These are phyloP conservation scores for Sinotaia quadrata DNA, from an alignment of 2,888 invertebrate genomes.

Conservation along the genomic window DNA sequence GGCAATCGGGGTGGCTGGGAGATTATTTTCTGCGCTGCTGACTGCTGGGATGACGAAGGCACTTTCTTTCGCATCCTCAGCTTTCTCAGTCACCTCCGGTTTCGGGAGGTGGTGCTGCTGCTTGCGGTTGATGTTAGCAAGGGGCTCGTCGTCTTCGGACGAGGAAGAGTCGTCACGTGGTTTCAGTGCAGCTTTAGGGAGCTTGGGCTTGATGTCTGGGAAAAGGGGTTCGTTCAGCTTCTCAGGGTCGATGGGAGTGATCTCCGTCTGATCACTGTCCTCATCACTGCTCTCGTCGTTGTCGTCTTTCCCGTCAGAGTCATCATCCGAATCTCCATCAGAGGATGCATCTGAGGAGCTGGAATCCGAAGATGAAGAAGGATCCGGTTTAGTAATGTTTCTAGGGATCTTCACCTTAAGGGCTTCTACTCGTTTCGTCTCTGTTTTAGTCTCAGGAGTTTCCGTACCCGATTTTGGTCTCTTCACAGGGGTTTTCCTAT, in stretches of 20 bases:
- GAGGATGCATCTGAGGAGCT: conserved; percentile 14
- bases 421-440: conserved; percentile 26
- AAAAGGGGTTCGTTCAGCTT: conserved; percentile 23
- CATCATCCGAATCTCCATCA: conserved; percentile 15
- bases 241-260: conserved; percentile 5
- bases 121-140: conserved; percentile 23
- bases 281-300: conserved; percentile 10
- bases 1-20: no score
- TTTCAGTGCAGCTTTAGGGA: conserved; percentile 1
- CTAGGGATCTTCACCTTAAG: conserved; percentile 25
- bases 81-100: conserved; percentile 15
- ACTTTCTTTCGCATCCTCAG: conserved; percentile 16
- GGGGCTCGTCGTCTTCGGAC: conserved; percentile 24
- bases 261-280: not conserved
- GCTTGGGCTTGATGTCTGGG: conserved; percentile 14
- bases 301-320: conserved; percentile 6
- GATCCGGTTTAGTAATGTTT: conserved; percentile 3
- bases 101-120: not conserved
- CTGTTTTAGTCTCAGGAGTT: not conserved
- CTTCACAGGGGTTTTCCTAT: conserved; percentile 17
- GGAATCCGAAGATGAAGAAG: conserved; percentile 11
- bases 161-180: not conserved
- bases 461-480: not conserved
- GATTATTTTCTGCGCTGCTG: no score
- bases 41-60: no score